Conservation (phyloP, 2,888 invertebrate species). For the Prosopocoilus inquinatus region DNA sequence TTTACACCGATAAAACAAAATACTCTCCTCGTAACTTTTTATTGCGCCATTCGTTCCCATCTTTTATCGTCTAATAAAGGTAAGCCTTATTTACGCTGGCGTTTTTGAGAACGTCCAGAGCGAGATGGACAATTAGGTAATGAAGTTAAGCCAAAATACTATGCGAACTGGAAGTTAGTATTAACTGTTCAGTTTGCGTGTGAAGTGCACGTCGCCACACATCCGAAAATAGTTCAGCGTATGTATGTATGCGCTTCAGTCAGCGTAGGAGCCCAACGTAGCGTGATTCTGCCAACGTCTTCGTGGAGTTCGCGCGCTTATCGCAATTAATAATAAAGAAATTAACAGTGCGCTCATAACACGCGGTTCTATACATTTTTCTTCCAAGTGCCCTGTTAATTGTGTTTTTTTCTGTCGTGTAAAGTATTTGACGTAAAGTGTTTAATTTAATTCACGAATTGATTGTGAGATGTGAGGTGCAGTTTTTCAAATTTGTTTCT, state of each 20-base stretch:
- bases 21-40: too few species aligned
- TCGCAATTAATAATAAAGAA: too few species aligned
- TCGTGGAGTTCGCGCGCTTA: too few species aligned
- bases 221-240: slow-evolving; percentile 2
- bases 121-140: neutral
- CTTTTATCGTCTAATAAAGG: too few species aligned
- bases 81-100: too few species aligned
- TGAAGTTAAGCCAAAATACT: slow-evolving; percentile 2
- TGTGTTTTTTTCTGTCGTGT: neutral
- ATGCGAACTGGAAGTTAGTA: neutral
- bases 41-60: too few species aligned
- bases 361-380: too few species aligned
- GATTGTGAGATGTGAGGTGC: slow-evolving; percentile 8
- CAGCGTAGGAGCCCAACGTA: neutral
- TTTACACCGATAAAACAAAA: too few species aligned
- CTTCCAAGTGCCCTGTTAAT: too few species aligned
- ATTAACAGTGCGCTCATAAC: too few species aligned
- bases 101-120: too few species aligned
- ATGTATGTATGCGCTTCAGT: neutral
- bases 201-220: neutral
- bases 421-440: neutral
- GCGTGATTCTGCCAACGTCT: too few species aligned
- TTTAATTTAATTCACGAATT: neutral
- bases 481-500: neutral
- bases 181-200: slow-evolving; percentile 4